phyloP scores from a whole-genome alignment of 2,113 vertebrate genomes.

The Vidua macroura region DNA sequence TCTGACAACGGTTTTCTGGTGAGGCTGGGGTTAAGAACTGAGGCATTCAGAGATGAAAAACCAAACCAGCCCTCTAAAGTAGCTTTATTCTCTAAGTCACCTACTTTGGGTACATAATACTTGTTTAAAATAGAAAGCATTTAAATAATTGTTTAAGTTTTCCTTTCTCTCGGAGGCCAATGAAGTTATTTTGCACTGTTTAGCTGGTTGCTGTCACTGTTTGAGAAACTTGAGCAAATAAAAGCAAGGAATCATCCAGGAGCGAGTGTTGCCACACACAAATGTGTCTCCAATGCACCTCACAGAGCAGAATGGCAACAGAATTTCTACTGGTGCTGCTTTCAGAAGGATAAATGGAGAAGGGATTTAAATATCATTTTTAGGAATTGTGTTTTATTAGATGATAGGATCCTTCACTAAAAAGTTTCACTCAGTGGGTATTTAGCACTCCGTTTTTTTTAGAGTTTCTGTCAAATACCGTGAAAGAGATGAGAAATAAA shows the following conservation, averaged over 20 bases:
- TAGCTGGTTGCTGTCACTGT: neutral
- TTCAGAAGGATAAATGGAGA: neutral
- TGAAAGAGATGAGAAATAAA: fast-evolving
- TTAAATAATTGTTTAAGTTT: neutral
- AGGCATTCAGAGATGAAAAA: neutral
- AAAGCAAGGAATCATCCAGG: neutral
- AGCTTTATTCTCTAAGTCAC: neutral
- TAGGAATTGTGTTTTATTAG: neutral
- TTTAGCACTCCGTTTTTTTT: neutral
- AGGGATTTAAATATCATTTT: neutral
- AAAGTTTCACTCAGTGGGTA: neutral
- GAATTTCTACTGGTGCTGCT: neutral
- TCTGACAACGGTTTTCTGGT: neutral
- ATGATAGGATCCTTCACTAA: neutral
- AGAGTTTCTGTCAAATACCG: neutral
- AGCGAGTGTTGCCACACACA: neutral
- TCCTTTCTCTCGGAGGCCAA: neutral
- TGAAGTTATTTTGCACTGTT: neutral
- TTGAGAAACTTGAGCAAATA: neutral
- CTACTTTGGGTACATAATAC: neutral
- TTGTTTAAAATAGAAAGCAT: neutral
- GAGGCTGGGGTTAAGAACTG: neutral
- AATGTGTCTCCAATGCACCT: neutral
- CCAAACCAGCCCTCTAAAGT: neutral
- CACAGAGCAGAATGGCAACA: neutral